Conservation (phyloP, 2,888 invertebrate genomes). For the Axea sp. region DNA sequence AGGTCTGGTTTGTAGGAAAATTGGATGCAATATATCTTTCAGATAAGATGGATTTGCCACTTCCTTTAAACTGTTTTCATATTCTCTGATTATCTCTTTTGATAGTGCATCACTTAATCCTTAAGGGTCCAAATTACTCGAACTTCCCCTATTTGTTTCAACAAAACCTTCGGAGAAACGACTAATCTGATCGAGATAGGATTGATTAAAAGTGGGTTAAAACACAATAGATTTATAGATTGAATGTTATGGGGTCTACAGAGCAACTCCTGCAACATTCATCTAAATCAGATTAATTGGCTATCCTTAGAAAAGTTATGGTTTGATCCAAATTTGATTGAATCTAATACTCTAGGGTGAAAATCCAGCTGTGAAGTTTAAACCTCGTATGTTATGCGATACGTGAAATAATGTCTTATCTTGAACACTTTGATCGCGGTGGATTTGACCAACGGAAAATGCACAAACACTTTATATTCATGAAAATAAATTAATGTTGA, state of each 20-base stretch:
- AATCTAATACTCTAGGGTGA: slow-evolving; percentile 35
- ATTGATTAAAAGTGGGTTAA: slow-evolving; percentile 56
- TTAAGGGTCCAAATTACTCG: slow-evolving; percentile 50
- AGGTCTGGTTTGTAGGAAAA: slow-evolving; percentile 2
- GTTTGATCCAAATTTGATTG: slow-evolving; percentile 42
- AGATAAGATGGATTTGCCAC: slow-evolving; percentile 30
- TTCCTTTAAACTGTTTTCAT: slow-evolving; percentile 37
- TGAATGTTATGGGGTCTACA: slow-evolving; percentile 46
- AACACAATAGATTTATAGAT: slow-evolving; percentile 56
- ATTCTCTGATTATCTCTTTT: slow-evolving; percentile 46
- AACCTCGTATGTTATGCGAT: slow-evolving; percentile 17
- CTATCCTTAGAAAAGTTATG: slow-evolving; percentile 30
- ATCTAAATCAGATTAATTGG: slow-evolving; percentile 45
- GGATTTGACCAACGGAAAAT: too few relatives aligned
- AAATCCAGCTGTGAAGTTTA: slow-evolving; percentile 18
- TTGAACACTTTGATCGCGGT: too few relatives aligned
- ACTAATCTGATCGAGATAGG: slow-evolving; percentile 51
- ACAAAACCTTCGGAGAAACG: slow-evolving; percentile 27
- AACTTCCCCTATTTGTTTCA: slow-evolving; percentile 53
- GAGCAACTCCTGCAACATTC: slow-evolving; percentile 26
- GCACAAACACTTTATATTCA: background rate
- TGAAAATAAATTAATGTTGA: background rate
- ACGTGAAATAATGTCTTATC: too few relatives aligned
- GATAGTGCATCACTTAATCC: slow-evolving; percentile 52
- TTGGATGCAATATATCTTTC: slow-evolving; percentile 19